Conservation (phyloP, 1,140 invertebrate species). For the Anagrus nilaparvatae region DNA sequence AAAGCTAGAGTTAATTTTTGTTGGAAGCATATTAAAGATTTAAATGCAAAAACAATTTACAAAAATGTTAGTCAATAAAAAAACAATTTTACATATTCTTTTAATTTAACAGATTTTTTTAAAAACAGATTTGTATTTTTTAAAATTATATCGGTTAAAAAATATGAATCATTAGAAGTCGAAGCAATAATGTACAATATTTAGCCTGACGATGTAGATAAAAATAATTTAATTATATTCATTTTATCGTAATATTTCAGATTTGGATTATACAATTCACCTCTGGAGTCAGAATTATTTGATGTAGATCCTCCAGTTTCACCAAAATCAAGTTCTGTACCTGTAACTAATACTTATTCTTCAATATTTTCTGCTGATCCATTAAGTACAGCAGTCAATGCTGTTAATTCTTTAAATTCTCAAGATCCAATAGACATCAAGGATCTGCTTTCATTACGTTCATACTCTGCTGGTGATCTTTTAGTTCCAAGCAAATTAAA, state of each 20-base stretch:
- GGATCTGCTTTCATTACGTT: constrained; percentile 37
- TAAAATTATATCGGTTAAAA: constrained; percentile 71
- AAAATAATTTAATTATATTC: constrained; percentile 72
- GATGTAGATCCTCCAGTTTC: constrained; percentile 70
- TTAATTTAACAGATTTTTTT: no score
- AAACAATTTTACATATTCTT: no score
- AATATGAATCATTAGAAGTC: constrained; percentile 61
- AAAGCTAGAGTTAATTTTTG: constrained; percentile 61
- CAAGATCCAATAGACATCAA: constrained; percentile 42
- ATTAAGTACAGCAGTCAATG: constrained; percentile 21
- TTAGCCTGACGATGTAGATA: constrained; percentile 47
- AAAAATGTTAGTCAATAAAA: constrained; percentile 55
- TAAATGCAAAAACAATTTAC: constrained; percentile 58
- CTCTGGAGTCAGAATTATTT: constrained; percentile 79
- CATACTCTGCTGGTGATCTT: constrained; percentile 33
- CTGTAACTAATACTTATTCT: constrained; percentile 53
- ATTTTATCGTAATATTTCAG: no score
- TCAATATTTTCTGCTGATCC: constrained; percentile 44
- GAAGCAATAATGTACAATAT: constrained; percentile 60
- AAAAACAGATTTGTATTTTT: constrained; percentile 17
- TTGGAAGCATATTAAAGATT: constrained; percentile 63
- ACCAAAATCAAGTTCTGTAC: constrained; percentile 42
- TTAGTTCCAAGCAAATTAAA: constrained; percentile 38
- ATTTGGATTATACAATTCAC: constrained; percentile 79
- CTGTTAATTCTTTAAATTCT: constrained; percentile 26